Conservation (phyloP, 2,888 invertebrate species). For the Drosophila formosana region DNA sequence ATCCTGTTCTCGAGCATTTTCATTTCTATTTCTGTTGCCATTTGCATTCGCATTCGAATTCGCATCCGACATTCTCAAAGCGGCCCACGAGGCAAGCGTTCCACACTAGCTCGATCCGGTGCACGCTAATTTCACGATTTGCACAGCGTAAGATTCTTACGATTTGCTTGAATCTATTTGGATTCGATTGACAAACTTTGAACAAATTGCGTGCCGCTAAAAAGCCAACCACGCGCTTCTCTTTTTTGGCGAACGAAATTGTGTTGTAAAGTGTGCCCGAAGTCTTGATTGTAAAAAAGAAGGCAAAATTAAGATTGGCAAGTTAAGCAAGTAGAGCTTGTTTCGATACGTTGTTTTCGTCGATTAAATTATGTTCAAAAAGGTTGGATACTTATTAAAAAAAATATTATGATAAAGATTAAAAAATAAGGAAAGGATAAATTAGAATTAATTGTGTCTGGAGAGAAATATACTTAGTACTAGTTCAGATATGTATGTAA, state of each 20-base stretch:
- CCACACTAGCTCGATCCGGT: conserved; percentile 29
- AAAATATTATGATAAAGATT: too few relatives aligned
- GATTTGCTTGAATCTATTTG: background rate
- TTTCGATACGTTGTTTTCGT: too few relatives aligned
- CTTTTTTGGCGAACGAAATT: conserved; percentile 40
- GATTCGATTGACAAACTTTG: background rate
- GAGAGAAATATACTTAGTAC: too few relatives aligned
- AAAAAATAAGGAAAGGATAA: too few relatives aligned
- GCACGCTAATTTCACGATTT: conserved; percentile 1
- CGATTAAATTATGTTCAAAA: too few relatives aligned
- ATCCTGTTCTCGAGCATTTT: conserved; percentile 34
- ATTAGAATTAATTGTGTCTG: too few relatives aligned
- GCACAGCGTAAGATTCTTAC: background rate
- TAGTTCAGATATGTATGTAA: too few relatives aligned
- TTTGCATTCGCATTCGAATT: conserved; percentile 57
- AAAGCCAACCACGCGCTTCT: conserved; percentile 73
- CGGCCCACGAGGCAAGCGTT: conserved; percentile 40
- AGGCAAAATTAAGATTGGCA: background rate
- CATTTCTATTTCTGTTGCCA: conserved; percentile 16
- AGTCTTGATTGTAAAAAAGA: background rate
- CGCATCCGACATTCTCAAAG: conserved; percentile 56
- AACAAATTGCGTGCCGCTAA: conserved; percentile 44
- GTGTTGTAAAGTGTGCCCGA: conserved; percentile 12
- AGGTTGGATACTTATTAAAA: too few relatives aligned
- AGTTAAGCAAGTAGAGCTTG: too few relatives aligned